Evolutionary conservation across 2,797 vertebrate genomes (phyloP), one percentile per base, ranked within the genome.

Genomic region (Phaenicophaeus curvirostris): DNA sequence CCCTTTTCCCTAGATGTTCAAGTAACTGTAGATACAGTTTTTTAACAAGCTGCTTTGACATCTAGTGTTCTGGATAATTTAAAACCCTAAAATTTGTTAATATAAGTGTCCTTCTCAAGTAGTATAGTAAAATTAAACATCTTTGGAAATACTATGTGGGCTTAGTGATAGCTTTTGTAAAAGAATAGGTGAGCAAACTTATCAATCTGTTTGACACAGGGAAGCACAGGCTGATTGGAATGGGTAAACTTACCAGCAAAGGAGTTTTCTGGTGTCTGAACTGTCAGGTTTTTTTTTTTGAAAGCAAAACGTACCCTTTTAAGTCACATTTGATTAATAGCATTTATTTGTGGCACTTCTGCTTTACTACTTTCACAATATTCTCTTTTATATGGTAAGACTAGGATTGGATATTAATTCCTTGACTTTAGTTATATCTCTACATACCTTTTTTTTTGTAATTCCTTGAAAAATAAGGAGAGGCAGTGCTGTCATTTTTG

Each of bases 141-240:
- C 6, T 77, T 83, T 51, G 35, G 75, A 44, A 61, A 51, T 51
- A 28, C 46, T 62, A 16, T 50, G 12, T 76, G 25, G 10, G 25
- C 78, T 87, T 85, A 59, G 21, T 85, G 41, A 23, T 42, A 77
- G 50, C 23, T 68, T 59, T 85, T 86, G 27, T 41, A 46, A 73
- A 85, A 82, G 28, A 33, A 41, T 55, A 87, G 4, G 25, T 77
- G 15, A 37, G 61, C 51, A n/a, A 77, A 17, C 7, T 75, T 93
- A 21, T 30, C 0, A 0, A 2, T 5, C 37, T 51, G 41, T 81
- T 57, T 67, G 59, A 61, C 30, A 63, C 16, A 19, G 61, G 59
- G 15, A 89, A 68, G 42, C 9, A 78, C 23, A 69, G 66, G 20
- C 48, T 85, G 39, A 55, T 35, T 31, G 35, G 13, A 69, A 44